Evolutionary conservation across 2,797 vertebrate species (phyloP), one percentile per base, ranked within the genome.

Genomic region (Pseudopleuronectes americanus): DNA sequence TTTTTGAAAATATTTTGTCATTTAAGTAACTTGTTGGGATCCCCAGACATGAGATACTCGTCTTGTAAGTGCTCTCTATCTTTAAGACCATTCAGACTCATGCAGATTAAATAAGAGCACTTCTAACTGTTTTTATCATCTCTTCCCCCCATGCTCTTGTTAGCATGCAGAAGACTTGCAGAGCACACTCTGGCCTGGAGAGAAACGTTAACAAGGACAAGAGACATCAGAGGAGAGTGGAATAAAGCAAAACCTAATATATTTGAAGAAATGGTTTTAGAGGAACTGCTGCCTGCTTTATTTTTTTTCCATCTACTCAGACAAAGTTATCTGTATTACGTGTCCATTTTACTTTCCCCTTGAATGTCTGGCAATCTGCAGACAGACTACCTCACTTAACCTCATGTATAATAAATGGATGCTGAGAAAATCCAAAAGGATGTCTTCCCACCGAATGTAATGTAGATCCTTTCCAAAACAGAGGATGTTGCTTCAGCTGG

Each of bases 351-450:
- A 58, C 47, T 76, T 67, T 75, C 53, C 23, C 61, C 63, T 71
- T 77, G 67, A 77, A 64, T 41, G 71, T 70, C 83, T 87, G 71
- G 75, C 57, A 76, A 26, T 55, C 55, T 51, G 33, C 71, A 56
- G 73, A 45, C 57, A 53, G 71, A 68, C 47, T 68, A 60, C 62
- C 76, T 78, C 23, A 24, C 49, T 73, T 76, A 71, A 80, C 71
- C 72, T 82, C 22, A 4, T 23, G 38, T 52, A 28, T 55, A 58
- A 76, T 74, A 70, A 68, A 77, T 64, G 63, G 36, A 74, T 75
- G 63, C 62, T 64, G 0, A 16, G 33, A 56, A 80, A 67, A 78
- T 47, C 12, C 64, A 71, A 58, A 58, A 58, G 45, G 72, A 73
- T 57, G 3, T 67, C 21, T 67, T 64, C 47, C 48, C 31, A 22